Base-by-base conservation (phyloP, 2,888 invertebrate genomes). In the Ophion slaviceki region DNA sequence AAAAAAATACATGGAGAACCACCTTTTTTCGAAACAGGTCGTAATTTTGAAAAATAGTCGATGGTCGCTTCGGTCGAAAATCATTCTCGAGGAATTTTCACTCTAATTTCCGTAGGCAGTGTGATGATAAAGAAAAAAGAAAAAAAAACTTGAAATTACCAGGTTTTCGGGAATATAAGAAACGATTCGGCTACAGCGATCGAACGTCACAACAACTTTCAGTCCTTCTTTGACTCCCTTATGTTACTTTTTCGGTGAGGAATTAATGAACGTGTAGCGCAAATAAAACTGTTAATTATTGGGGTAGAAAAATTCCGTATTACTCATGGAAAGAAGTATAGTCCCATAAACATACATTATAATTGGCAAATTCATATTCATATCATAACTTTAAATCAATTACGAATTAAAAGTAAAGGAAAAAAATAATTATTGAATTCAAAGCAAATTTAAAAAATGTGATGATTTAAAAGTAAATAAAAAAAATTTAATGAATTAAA, bases 131-230 rank as follows among this genome's bases (percentile, higher is more conserved):
- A 14, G 8, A 53, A 66, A 40, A 11, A 67, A n/a, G 28, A 75
- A 20, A 71, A 61, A 47, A 68, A 47, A 67, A 45, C 28, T 77
- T 76, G 47, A 45, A 79, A 91, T 93, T 93, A 94, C 94, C 96
- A 98, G 98, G 97, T 98, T 94, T 98, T 98, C 95, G 98, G 98
- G 95, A 98, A 98, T 96, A 97, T 98, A 95, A 96, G 96, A 95
- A 96, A 97, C 95, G 97, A 97, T 95, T 96, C 97, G 94, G 96
- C 96, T 94, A 96, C 97, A 93, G 96, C 97, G 94, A 97, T 98
- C 95, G 98, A 97, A 95, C 96, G 98, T 93, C 98, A 98, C 96
- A 98, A 98, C 96, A 98, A 98, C 96, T 98, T 98, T 96, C 97
- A 97, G 95, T 97, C 97, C 94, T 98, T 98, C 96, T 96, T 97